These are phyloP conservation scores for Ammodytes dubius DNA, from an alignment of 2,113 vertebrate genomes.

Conservation along the genomic window DNA sequence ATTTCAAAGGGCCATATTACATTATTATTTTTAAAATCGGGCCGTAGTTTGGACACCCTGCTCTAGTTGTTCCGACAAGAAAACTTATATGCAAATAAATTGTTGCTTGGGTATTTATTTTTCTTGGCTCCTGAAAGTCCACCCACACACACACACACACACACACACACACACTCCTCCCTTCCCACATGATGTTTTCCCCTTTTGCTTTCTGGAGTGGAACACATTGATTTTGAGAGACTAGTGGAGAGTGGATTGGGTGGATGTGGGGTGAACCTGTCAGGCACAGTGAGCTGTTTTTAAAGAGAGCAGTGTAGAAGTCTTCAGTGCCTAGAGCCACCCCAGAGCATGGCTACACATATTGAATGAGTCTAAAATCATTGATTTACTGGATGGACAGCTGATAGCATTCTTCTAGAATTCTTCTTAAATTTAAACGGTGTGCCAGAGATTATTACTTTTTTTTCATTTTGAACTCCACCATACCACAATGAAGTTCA, in stretches of 20 bases:
- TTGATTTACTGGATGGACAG: not conserved
- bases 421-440: not conserved
- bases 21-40: too few species aligned
- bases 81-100: too few species aligned
- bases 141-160: not conserved
- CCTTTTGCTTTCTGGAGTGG: constrained; percentile 22
- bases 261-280: constrained; percentile 18
- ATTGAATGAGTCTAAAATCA: not conserved
- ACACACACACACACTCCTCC: not conserved
- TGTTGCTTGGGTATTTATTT: too few species aligned
- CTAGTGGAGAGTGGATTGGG: constrained; percentile 7
- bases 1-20: too few species aligned
- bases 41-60: too few species aligned
- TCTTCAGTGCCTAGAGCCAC: not conserved
- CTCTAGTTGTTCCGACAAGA: too few species aligned
- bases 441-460: not conserved
- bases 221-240: constrained; percentile 45
- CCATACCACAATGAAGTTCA: too few species aligned
- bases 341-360: not conserved
- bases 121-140: too few species aligned
- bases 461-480: too few species aligned
- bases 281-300: constrained; percentile 12
- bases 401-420: not conserved
- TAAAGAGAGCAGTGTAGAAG: constrained; percentile 18
- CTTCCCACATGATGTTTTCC: not conserved